A percentile compares a stretch with the other conserved stretches of the same genome.
Conservation (phyloP, 1,140 invertebrate species). For the Aethina tumida region DNA sequence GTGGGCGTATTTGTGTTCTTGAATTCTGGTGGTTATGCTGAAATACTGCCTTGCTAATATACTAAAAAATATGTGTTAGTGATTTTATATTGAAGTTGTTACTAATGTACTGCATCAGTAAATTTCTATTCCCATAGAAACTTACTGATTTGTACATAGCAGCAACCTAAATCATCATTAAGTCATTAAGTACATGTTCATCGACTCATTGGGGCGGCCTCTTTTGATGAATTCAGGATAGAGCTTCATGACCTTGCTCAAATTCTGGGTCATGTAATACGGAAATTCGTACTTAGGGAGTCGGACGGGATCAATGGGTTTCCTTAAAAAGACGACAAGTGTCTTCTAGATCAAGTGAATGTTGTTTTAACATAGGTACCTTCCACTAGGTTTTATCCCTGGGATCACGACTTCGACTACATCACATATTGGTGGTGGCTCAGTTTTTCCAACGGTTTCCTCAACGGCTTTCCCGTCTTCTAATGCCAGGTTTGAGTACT, state of each 20-base stretch:
- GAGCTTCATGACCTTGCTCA: background rate
- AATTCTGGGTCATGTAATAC: background rate
- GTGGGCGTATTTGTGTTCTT: conserved; percentile 41
- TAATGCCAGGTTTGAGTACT: conserved; percentile 6
- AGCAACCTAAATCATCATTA: too few relatives aligned
- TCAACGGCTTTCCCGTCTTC: background rate
- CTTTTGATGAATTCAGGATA: conserved; percentile 1
- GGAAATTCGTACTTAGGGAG: background rate
- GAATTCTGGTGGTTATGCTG: conserved; percentile 5
- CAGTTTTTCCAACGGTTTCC: background rate
- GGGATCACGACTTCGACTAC: background rate
- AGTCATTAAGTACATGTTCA: background rate
- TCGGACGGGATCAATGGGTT: background rate
- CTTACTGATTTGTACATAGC: too few relatives aligned
- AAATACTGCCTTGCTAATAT: conserved; percentile 1
- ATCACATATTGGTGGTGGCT: background rate
- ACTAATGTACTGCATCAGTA: too few relatives aligned
- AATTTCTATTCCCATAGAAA: too few relatives aligned
- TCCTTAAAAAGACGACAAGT: conserved; percentile 3
- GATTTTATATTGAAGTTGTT: too few relatives aligned
- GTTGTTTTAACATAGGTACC: background rate
- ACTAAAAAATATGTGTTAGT: too few relatives aligned
- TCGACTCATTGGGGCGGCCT: background rate
- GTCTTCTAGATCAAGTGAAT: background rate
- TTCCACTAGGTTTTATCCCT: background rate